Evolutionary conservation across 2,113 vertebrate species (phyloP).

Genomic region (Nothobranchius furzeri): DNA sequence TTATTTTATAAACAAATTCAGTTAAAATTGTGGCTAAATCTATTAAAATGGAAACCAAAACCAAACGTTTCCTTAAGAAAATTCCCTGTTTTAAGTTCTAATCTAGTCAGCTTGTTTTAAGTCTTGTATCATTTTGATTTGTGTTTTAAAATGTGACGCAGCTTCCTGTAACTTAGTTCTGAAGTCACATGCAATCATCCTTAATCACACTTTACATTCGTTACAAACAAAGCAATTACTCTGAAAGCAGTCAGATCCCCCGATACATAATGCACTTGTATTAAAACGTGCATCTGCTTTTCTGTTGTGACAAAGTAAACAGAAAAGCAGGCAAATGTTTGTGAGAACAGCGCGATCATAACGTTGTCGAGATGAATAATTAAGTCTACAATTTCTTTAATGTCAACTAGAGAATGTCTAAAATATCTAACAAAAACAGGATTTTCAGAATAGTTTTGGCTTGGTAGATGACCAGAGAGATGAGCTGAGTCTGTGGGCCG

Average conservation of each 20-base stretch:
- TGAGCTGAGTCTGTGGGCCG: neutral
- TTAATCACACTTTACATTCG: constrained; percentile 6
- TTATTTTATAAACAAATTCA: neutral
- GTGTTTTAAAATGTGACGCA: constrained; percentile 14
- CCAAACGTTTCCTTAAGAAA: too few relatives aligned
- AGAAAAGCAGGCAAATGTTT: constrained; percentile 3
- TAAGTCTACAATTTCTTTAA: neutral
- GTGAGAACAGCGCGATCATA: constrained; percentile 3
- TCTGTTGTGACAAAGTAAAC: neutral
- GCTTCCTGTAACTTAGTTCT: constrained; percentile 6
- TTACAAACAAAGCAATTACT: constrained; percentile 18
- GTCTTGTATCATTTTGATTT: neutral
- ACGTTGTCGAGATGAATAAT: neutral
- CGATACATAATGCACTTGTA: constrained; percentile 10
- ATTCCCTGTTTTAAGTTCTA: neutral
- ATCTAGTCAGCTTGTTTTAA: neutral
- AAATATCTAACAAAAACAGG: too few relatives aligned
- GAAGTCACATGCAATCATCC: constrained; percentile 5
- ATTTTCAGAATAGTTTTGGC: neutral
- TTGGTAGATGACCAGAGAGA: neutral
- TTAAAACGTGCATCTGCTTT: neutral
- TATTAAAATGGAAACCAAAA: neutral
- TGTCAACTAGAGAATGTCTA: too few relatives aligned
- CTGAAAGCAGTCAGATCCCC: constrained; percentile 19
- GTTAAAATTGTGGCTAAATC: neutral